Evolutionary conservation across 2,113 vertebrate species (phyloP).

Genomic region (Ia io): DNA sequence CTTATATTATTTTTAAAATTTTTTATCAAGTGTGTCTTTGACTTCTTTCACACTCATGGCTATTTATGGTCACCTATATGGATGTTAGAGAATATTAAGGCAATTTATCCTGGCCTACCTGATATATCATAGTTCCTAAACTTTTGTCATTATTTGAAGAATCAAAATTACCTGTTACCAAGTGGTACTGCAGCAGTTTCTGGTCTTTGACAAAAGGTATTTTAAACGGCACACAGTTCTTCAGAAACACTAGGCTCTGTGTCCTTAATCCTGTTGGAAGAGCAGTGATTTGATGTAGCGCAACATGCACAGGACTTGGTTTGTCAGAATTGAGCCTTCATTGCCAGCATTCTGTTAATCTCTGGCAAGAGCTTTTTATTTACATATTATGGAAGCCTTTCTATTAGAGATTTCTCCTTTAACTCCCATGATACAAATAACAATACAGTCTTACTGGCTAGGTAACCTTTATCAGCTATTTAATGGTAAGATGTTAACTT

Average conservation of each 20-base stretch:
- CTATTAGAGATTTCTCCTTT: neutral
- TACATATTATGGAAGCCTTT: neutral
- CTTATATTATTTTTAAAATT: conserved; percentile 10
- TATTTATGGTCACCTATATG: neutral
- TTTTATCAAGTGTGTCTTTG: neutral
- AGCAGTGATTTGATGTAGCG: neutral
- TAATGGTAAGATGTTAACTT: conserved; percentile 15
- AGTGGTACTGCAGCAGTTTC: neutral
- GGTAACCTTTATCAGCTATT: neutral
- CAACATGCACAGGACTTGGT: neutral
- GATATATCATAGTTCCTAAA: neutral
- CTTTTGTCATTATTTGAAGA: neutral
- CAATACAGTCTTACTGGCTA: neutral
- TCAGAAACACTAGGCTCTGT: neutral
- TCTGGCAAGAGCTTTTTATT: neutral
- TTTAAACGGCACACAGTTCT: neutral
- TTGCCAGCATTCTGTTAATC: neutral
- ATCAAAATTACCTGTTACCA: neutral
- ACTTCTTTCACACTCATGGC: neutral
- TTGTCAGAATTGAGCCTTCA: neutral
- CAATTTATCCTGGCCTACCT: neutral
- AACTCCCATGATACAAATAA: neutral
- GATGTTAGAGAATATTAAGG: neutral
- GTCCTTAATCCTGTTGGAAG: neutral
- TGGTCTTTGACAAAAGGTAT: neutral